A percentile compares a stretch with the other conserved stretches of the same genome.
phyloP scores from a whole-genome alignment of 1,140 invertebrate genomes.

The Tetranychus urticae region DNA sequence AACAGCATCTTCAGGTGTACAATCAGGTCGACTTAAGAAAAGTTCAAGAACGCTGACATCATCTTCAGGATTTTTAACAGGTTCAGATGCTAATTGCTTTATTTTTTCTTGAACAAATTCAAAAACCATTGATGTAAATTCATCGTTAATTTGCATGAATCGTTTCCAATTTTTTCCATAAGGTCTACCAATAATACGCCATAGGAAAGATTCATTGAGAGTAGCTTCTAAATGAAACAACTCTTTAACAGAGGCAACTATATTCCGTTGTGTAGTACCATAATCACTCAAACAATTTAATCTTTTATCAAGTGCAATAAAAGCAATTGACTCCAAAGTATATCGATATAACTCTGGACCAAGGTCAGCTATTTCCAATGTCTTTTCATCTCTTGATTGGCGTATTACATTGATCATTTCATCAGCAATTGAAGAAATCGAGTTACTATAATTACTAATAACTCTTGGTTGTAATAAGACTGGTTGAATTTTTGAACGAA shows the following conservation, averaged over 20 bases:
- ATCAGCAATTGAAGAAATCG: slow-evolving; percentile 5
- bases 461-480: slow-evolving; percentile 10
- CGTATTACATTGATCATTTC: slow-evolving; percentile 9
- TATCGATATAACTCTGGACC: slow-evolving; percentile 14
- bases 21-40: not conserved
- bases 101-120: not conserved
- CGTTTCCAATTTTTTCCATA: not conserved
- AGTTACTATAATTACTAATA: slow-evolving; percentile 6
- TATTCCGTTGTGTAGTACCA: no score
- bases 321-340: slow-evolving; percentile 13
- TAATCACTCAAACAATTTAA: not conserved
- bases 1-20: not conserved
- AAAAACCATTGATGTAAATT: not conserved
- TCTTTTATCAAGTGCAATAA: not conserved
- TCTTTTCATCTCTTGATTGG: not conserved
- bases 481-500: slow-evolving; percentile 3
- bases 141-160: not conserved
- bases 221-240: no score
- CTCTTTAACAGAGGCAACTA: no score
- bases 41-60: not conserved
- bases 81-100: not conserved
- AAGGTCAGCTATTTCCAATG: slow-evolving; percentile 15
- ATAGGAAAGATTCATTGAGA: slow-evolving; percentile 9
- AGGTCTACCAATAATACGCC: not conserved
- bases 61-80: not conserved